Evolutionary conservation across 1,140 invertebrate genomes (phyloP).

Genomic region (Macrobrachium nipponense): DNA sequence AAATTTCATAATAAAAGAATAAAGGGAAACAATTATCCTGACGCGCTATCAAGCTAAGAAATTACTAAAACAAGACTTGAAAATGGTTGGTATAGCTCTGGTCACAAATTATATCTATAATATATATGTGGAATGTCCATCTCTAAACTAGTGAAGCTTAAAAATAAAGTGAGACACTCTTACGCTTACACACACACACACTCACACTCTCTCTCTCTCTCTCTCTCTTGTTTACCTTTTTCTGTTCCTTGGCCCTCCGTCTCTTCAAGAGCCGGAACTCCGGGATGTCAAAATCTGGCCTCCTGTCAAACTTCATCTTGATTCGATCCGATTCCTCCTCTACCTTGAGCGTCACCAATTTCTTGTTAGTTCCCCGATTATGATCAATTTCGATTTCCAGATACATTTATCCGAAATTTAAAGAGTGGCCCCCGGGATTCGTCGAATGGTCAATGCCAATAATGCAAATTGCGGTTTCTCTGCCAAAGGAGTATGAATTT

Average conservation of each 20-base stretch:
- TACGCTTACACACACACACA: no score
- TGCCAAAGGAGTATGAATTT: background rate
- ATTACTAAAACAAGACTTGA: no score
- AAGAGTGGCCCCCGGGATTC: background rate
- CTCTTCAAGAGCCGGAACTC: background rate
- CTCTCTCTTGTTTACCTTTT: background rate
- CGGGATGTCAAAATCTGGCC: slow-evolving; percentile 4
- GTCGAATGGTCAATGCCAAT: slow-evolving; percentile 8
- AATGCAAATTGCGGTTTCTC: slow-evolving; percentile 1
- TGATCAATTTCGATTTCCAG: slow-evolving; percentile 21
- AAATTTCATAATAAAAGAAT: no score
- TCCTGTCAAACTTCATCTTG: slow-evolving; percentile 24
- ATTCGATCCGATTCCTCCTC: slow-evolving; percentile 4
- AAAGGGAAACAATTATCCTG: no score
- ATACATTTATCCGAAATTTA: slow-evolving; percentile 1
- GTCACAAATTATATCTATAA: no score
- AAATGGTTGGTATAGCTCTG: no score
- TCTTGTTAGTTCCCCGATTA: slow-evolving; percentile 6
- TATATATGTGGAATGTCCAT: no score
- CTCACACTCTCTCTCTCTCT: background rate
- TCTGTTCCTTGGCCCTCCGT: background rate
- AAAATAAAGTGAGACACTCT: no score
- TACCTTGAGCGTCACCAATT: slow-evolving; percentile 1
- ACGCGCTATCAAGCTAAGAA: no score
- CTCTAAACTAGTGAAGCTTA: no score